Conservation (phyloP, 2,113 vertebrate species). For the Catagonus wagneri region DNA sequence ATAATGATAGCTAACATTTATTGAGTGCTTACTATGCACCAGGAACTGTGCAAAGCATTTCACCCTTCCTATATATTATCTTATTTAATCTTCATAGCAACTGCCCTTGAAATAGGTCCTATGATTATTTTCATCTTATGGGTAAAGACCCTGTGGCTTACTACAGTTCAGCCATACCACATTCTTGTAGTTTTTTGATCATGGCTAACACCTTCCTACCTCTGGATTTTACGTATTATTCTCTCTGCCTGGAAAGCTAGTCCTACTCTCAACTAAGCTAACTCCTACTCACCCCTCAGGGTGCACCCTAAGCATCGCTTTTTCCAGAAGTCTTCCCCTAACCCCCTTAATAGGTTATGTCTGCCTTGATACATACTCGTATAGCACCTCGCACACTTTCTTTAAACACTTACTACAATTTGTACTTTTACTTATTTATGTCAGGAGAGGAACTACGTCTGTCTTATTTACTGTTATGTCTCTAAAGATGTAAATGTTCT, state of each 20-base stretch:
- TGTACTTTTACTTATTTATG: neutral
- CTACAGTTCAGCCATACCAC: neutral
- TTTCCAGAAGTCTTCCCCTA: neutral
- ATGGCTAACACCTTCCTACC: constrained; percentile 5
- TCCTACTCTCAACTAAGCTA: neutral
- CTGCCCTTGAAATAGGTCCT: neutral
- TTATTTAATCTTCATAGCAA: constrained; percentile 37
- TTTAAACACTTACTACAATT: constrained; percentile 2
- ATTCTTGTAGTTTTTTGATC: neutral
- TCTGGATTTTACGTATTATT: constrained; percentile 26
- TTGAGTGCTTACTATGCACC: neutral
- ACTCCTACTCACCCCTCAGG: neutral
- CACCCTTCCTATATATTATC: neutral
- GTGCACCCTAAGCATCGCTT: neutral
- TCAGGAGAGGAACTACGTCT: neutral
- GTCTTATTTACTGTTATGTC: neutral
- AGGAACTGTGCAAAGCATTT: neutral
- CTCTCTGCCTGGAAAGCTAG: constrained; percentile 3
- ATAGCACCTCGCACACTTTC: neutral
- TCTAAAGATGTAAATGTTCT: neutral
- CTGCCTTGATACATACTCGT: neutral
- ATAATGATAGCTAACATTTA: constrained; percentile 10
- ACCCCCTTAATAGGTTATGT: neutral
- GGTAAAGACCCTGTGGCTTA: neutral
- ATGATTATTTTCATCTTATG: neutral